phyloP scores from a whole-genome alignment of 2,113 vertebrate genomes.

The Brachyistius frenatus region DNA sequence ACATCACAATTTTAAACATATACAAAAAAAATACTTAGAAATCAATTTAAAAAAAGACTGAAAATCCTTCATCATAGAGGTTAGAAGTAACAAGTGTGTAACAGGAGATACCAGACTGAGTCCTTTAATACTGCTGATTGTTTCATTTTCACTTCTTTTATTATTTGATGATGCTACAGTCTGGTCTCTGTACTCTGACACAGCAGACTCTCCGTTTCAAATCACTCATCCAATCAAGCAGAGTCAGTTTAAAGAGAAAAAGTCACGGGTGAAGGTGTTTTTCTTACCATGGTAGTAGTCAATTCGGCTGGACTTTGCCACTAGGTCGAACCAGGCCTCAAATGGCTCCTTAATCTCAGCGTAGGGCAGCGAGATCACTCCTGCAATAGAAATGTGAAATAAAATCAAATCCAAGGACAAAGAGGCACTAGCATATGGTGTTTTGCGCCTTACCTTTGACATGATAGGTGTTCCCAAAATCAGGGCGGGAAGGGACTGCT shows the following conservation, averaged over 20 bases:
- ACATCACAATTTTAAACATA: no score
- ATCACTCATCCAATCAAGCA: constrained; percentile 10
- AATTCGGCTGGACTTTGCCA: constrained; percentile 81
- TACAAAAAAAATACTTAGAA: no score
- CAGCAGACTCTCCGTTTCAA: constrained; percentile 60
- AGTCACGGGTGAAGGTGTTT: neutral
- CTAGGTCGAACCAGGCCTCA: constrained; percentile 87
- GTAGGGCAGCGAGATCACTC: constrained; percentile 86
- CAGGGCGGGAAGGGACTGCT: constrained; percentile 65
- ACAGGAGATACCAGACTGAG: neutral
- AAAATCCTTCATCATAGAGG: neutral
- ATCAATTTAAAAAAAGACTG: neutral
- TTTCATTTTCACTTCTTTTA: constrained; percentile 45
- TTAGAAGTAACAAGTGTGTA: constrained; percentile 10
- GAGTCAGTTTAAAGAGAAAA: constrained; percentile 14
- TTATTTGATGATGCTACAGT: constrained; percentile 16
- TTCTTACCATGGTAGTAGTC: constrained; percentile 84
- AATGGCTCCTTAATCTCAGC: constrained; percentile 89
- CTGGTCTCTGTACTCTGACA: constrained; percentile 42
- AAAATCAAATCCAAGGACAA: neutral
- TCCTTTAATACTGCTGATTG: neutral
- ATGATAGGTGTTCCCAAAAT: constrained; percentile 86
- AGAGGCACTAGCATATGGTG: neutral
- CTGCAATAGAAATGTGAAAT: constrained; percentile 57
- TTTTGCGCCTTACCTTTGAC: constrained; percentile 83